Percentiles rank a stretch among this genome's conserved stretches.
These are phyloP conservation scores for Brachymystax lenok DNA, from an alignment of 2,797 vertebrate species.

Conservation along the genomic window DNA sequence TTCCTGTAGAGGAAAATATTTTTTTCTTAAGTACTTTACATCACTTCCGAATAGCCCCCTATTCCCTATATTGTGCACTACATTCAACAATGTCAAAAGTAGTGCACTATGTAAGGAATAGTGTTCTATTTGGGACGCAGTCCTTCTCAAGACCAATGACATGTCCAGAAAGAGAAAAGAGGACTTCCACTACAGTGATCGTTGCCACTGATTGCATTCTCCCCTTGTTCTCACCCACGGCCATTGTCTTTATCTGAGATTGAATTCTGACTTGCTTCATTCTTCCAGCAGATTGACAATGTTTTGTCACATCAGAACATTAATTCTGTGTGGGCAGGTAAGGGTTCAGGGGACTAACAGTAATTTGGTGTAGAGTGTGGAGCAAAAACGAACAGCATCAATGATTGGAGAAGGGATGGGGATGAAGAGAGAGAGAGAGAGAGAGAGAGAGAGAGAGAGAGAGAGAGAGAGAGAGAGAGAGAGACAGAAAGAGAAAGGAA, in stretches of 20 bases:
- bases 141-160: constrained; percentile 67
- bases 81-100: too few relatives aligned
- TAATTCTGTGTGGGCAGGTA: constrained; percentile 77
- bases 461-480: constrained; percentile 56
- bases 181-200: constrained; percentile 62
- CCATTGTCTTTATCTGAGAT: constrained; percentile 76
- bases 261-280: constrained; percentile 77
- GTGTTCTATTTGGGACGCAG: not conserved
- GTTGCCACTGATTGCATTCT: constrained; percentile 59
- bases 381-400: constrained; percentile 52
- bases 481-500: constrained; percentile 41
- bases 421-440: not conserved
- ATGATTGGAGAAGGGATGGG: constrained; percentile 30
- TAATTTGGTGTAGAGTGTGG: constrained; percentile 68
- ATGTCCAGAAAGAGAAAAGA: constrained; percentile 62
- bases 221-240: constrained; percentile 17
- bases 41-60: too few relatives aligned
- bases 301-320: constrained; percentile 78
- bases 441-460: not conserved
- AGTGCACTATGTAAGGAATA: not conserved
- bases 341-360: constrained; percentile 74
- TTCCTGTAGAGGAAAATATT: too few relatives aligned
- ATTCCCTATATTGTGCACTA: too few relatives aligned
- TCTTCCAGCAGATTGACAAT: constrained; percentile 79
- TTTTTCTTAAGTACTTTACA: too few relatives aligned